Base-by-base conservation (phyloP, 2,797 vertebrate species). In the Myripristis jacobus region DNA sequence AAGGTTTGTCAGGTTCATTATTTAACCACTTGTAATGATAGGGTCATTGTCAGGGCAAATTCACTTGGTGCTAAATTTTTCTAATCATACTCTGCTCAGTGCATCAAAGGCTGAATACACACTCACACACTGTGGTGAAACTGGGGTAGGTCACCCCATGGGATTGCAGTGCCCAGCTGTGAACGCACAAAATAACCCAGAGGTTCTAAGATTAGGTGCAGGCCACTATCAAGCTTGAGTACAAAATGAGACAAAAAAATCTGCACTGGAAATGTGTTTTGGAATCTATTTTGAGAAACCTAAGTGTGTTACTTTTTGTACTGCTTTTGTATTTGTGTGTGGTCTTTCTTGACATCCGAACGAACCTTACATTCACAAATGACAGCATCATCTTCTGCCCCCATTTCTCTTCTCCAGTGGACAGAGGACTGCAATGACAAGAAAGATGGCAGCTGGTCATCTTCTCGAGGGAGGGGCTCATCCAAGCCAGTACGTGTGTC, bases 351-450 rank as follows among this genome's bases (percentile, higher is more conserved):
- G 22, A 27, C n/a, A 25, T 22, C 1, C 13, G 29, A 29, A 13
- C 25, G 16, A 31, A 15, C 4, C 5, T 19, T 13, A 7, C 2
- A 1, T 50, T 15, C 53, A 12, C 7, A 64, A 55, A 19, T 66
- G 1, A 71, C 2, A 25, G 0, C 47, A 34, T 48, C 47, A 29
- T 48, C 29, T 18, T 59, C 16, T 44, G 0, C 41, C 51, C 66
- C 36, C 75, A 10, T 88, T 68, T 91, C 63, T 90, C 80, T 79
- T 46, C 63, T 77, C 13, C 89, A 98, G 97, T 98, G 97, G 97
- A 96, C 96, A 0, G 93, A 96, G 0, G 94, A 97, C 87, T 96
- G 94, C 73, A 95, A 90, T 0, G 94, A 97, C 81, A 96, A 95
- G 79, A 94, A 95, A 56, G 96, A 96, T 66, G 92, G 94, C 66